Evolutionary conservation across 2,797 vertebrate genomes (phyloP), one percentile per base, ranked within the genome.

Genomic region (Amazona ochrocephala): DNA sequence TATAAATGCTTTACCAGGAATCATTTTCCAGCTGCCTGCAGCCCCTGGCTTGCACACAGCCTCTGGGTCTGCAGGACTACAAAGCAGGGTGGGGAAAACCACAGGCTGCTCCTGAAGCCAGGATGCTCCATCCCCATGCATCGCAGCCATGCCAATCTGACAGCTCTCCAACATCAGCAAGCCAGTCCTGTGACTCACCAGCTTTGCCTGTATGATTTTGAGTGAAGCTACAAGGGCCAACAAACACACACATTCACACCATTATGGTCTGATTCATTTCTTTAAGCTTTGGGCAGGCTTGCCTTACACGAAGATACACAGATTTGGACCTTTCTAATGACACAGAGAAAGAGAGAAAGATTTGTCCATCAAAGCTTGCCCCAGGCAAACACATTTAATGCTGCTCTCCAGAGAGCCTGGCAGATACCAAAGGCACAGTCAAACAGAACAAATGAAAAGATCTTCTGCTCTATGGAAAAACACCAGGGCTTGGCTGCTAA

Each of bases 371-470:
- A 71, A 67, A 91, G 44, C 61, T 60, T 86, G 85, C 87, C 64
- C 47, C 60, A 82, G 91, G 89, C 94, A 86, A 86, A 75, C 70
- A 56, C 48, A 74, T 78, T 93, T 51, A 42, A 74, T 62, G 89
- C 79, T 78, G 70, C 66, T 90, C 85, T 90, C 71, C 56, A 41
- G 86, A 94, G 71, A 83, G 65, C 80, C 84, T 79, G 81, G 51
- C 77, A 89, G 67, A 84, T 56, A 68, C 58, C 22, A 41, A 72
- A 95, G 89, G 42, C 84, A 66, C 47, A 89, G 47, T 37, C 82
- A 64, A 26, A 94, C 34, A 87, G 84, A 96, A 87, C 81, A 94
- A 90, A 95, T 23, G 26, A 77, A 75, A 95, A 95, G 42, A 91
- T 81, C 77, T 77, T 83, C 81, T 81, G 68, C 76, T 92, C 44